Base-by-base conservation (phyloP, 2,113 vertebrate genomes). In the Taurulus bubalis region DNA sequence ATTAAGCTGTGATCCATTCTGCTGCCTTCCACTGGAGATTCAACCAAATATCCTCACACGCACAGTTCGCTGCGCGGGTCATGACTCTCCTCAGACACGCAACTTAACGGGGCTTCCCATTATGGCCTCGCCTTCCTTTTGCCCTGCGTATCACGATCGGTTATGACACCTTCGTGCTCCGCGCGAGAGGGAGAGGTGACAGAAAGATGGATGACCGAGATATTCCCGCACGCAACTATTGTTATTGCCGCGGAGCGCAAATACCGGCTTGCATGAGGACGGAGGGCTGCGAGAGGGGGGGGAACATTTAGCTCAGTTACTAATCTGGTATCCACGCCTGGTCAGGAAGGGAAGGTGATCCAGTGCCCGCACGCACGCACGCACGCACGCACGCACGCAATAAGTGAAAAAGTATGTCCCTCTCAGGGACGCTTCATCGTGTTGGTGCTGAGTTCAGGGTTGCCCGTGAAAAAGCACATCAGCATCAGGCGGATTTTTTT, bases 191-290 rank as follows among this genome's bases (percentile, higher is more conserved):
- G 84, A 86, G 85, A 93, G 86, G 92, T 94, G 94, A 93, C 91
- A 95, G 86, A 89, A 91, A 94, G 94, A 95, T 94, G 89, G 89
- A 95, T 95, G 93, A 89, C 89, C 72, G 79, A 94, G 93, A 91
- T 93, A 93, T 85, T 92, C 94, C 93, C 24, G 93, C 95, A 95
- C 94, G 94, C 93, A 95, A 95, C 93, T 91, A 94, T 95, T 95
- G 95, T 95, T 94, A 83, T 85, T 89, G 79, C 81, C 15, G 62
- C 64, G 6, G 68, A 88, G 77, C 22, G 62, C 83, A 75, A 87
- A 89, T 68, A 76, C 77, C 49, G 84, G 76, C 86, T 87, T 76
- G 80, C 80, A 83, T 75, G 79, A 80, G 76, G 85, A 75, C 40
- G 58, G 78, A 65, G 73, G 66, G 74, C 30, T 59, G 77, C 24